These are phyloP conservation scores for Spongilla lacustris DNA, from an alignment of 37 sponge, comb jelly and placozoan species.

Conservation along the genomic window DNA sequence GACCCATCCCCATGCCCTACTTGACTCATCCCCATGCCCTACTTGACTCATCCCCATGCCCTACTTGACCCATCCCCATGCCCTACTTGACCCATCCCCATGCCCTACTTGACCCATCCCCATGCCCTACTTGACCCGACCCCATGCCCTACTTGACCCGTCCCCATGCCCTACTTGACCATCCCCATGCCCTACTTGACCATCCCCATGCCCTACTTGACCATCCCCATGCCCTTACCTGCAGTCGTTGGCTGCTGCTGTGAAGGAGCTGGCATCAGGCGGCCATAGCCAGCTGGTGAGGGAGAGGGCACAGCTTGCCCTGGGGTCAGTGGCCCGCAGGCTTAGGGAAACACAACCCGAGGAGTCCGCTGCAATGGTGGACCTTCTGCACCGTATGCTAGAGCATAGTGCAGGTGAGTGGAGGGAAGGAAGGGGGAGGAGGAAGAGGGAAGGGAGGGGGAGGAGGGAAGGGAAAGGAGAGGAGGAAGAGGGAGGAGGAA, in stretches of 20 bases:
- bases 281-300: background rate
- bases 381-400: slow-evolving; percentile 13
- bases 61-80: too few species aligned
- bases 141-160: too few species aligned
- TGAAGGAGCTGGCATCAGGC: slow-evolving; percentile 12
- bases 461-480: background rate
- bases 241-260: background rate
- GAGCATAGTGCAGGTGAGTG: slow-evolving; percentile 13
- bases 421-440: background rate
- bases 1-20: too few species aligned
- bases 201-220: too few species aligned
- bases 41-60: too few species aligned
- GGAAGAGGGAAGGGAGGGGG: background rate
- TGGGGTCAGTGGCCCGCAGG: slow-evolving; percentile 47
- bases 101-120: too few species aligned
- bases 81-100: too few species aligned
- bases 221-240: background rate
- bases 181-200: too few species aligned
- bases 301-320: slow-evolving; percentile 40
- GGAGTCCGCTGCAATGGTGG: slow-evolving; percentile 30
- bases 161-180: too few species aligned
- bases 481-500: background rate
- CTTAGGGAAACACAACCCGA: background rate
- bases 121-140: too few species aligned
- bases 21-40: too few species aligned